Evolutionary conservation across 2,113 vertebrate genomes (phyloP), one percentile per base, ranked within the genome.

Genomic region (Elgaria multicarinata): DNA sequence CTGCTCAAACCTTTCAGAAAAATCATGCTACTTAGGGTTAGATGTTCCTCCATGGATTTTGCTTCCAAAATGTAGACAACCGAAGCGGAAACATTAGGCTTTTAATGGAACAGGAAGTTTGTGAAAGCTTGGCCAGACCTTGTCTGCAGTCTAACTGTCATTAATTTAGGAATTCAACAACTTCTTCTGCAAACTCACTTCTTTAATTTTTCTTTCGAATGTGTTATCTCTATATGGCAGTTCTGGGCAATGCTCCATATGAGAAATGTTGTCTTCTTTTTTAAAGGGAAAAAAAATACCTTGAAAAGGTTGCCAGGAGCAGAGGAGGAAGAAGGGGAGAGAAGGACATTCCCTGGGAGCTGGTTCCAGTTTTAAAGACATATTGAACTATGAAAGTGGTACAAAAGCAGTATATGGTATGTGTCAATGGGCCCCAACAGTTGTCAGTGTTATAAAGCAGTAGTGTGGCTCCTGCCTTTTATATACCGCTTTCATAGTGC

Each of bases 201-300:
- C n/a, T 31, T 82, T 7, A 6, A 3, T 14, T 12, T 28, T 10
- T 10, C 6, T 46, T 66, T 76, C n/a, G 28, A 50, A 84, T 53
- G 24, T 84, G 58, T 89, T 77, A 76, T 74, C 80, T 72, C 12
- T 39, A 67, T 20, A 46, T 6, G 20, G 55, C 72, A 66, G 58
- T 84, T 89, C 58, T 89, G 72, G 71, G 58, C 80, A 83, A 77
- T 76, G 33, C 2, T 89, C 79, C 79, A 82, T 36, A 74, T 20
- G 13, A 89, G 42, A 89, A 84, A 84, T 28, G 2, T 75, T 28
- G 2, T 75, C 71, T 66, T n/a, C 26, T 72, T 72, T 16, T 33
- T 72, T 16, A 83, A 22, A 4, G 1, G 2, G 39, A 14, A n/a
- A 79, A 50, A 81, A n/a, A 58, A 50, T 31, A 36, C 55, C 66